Base-by-base conservation (phyloP, 2,113 vertebrate genomes). In the Mirounga angustirostris region DNA sequence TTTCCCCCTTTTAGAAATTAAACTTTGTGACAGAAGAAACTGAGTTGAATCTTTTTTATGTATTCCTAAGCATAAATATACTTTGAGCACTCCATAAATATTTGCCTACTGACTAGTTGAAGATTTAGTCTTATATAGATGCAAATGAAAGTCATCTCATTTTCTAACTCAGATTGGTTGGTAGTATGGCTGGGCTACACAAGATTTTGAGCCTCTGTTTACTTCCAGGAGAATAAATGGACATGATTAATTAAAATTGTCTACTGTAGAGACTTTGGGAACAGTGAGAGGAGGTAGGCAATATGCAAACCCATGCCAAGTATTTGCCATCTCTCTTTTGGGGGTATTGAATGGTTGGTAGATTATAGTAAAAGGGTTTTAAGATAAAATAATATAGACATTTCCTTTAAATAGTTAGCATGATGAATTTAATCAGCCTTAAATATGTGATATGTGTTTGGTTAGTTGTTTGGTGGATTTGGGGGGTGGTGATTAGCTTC, bases 211-310 rank as follows among this genome's bases (percentile, higher is more conserved):
- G 76, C 54, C 58, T 80, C 56, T 7, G 7, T 12, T 6, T n/a
- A 28, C 2, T 30, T 43, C 78, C 36, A 1, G 24, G 8, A 36
- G 63, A 69, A 30, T 16, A 43, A 58, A 54, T 26, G n/a, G 30
- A 14, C 28, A 2, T 6, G n/a, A 24, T 14, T 54, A 61, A 46
- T 58, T 76, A 36, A 24, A 63, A 36, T 36, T 13, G 4, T 59
- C 63, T 67, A 4, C 43, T 46, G 0, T 4, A 7, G 56, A 52
- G 33, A 40, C 36, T 14, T 28, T 3, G 5, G 56, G 69, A 14
- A 33, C 8, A 4, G 7, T 4, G 4, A 15, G 36, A 46, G 36
- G 36, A 19, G 18, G 9, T 2, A 9, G 26, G n/a, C 36, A 4
- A 21, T 33, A 28, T 3, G 24, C 69, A 13, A 28, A 74, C 5